phyloP scores from a whole-genome alignment of 1,140 invertebrate genomes.

The Drosophila triauraria region DNA sequence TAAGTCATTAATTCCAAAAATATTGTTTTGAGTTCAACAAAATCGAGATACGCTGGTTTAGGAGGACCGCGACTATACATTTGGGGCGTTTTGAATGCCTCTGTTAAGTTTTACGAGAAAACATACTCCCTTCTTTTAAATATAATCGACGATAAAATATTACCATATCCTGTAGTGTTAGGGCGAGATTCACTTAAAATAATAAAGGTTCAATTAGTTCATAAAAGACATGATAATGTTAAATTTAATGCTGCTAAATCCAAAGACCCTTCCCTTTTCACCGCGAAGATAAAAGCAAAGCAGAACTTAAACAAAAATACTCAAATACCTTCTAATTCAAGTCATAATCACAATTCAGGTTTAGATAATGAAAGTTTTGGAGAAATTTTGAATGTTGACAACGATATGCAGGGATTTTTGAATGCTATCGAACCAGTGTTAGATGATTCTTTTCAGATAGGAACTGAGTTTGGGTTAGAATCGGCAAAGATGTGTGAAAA shows the following conservation, averaged over 20 bases:
- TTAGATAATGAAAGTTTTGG: not conserved
- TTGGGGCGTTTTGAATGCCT: not conserved
- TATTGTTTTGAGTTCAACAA: too few relatives aligned
- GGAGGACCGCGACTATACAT: not conserved
- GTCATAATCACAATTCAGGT: not conserved
- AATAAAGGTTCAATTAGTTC: conserved; percentile 2
- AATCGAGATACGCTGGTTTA: too few relatives aligned
- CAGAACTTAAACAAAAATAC: not conserved
- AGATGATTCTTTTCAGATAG: too few relatives aligned
- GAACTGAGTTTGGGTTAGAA: too few relatives aligned
- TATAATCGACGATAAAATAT: conserved; percentile 3
- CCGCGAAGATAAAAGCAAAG: not conserved
- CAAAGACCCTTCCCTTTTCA: not conserved
- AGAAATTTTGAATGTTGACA: not conserved
- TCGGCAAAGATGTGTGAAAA: too few relatives aligned
- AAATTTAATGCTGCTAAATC: not conserved
- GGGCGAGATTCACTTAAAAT: not conserved
- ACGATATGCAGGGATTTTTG: not conserved
- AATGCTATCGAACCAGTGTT: not conserved
- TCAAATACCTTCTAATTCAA: not conserved
- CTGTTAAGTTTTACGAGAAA: not conserved
- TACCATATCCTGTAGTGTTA: not conserved
- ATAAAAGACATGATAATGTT: not conserved
- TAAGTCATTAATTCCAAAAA: too few relatives aligned
- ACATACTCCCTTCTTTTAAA: not conserved